A percentile compares a stretch with the other conserved stretches of the same genome.
Conservation (phyloP, 2,888 invertebrate genomes). For the Eumerus sabulonum region DNA sequence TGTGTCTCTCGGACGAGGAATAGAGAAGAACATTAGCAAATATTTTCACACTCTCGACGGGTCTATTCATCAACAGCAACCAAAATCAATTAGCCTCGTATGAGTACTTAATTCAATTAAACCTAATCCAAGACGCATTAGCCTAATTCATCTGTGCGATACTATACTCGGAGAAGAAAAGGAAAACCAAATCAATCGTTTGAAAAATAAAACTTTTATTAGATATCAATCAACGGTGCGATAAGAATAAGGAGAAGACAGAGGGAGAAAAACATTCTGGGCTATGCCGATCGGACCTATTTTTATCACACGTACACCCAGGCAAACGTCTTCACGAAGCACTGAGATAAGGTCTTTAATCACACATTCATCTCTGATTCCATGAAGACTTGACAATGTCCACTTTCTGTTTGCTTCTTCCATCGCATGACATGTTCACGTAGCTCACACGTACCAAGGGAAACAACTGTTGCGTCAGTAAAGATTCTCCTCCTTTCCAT, state of each 20-base stretch:
- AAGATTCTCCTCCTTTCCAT: conserved; percentile 25
- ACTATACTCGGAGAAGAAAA: background rate
- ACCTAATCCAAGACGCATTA: conserved; percentile 16
- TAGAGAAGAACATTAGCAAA: too few species aligned
- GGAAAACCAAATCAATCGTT: background rate
- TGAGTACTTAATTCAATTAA: conserved; percentile 17
- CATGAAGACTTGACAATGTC: conserved; percentile 25
- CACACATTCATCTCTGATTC: conserved; percentile 19
- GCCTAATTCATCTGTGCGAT: conserved; percentile 10
- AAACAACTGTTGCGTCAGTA: conserved; percentile 31
- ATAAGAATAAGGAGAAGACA: too few species aligned
- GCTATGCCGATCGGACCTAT: too few species aligned
- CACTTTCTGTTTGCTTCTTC: background rate
- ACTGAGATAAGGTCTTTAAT: background rate
- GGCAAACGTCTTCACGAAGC: background rate
- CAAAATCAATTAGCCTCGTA: conserved; percentile 27
- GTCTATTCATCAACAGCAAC: conserved; percentile 3
- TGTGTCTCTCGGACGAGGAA: too few species aligned
- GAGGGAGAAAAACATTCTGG: too few species aligned
- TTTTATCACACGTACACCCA: background rate
- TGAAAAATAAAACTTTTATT: background rate
- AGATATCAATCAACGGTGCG: too few species aligned
- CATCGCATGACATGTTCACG: too few species aligned
- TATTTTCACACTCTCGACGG: too few species aligned
- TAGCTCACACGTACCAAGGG: too few species aligned